Evolutionary conservation across 2,888 invertebrate species (phyloP).

Genomic region (Latheticus oryzae): DNA sequence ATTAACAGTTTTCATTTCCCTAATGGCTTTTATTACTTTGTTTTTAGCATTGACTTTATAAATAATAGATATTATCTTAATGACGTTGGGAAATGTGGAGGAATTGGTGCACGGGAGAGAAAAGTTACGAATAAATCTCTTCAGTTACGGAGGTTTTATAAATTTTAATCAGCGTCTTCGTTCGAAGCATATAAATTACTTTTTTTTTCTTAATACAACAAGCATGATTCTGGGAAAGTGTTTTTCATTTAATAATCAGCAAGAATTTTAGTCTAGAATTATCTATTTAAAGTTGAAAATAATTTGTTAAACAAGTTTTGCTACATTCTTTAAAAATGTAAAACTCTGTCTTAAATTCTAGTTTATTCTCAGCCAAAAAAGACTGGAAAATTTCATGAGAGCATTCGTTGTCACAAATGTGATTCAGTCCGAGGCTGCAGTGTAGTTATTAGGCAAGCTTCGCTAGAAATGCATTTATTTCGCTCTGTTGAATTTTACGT

Average conservation of each 20-base stretch:
- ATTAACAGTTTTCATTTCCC: slow-evolving; percentile 45
- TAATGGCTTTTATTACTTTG: slow-evolving; percentile 44
- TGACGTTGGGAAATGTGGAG: slow-evolving; percentile 36
- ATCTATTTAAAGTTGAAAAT: too few relatives aligned
- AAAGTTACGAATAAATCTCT: too few relatives aligned
- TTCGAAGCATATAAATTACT: too few relatives aligned
- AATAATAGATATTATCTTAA: slow-evolving; percentile 42
- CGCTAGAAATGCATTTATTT: slow-evolving; percentile 48
- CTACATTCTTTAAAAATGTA: too few relatives aligned
- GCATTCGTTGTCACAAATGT: slow-evolving; percentile 28
- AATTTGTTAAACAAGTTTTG: too few relatives aligned
- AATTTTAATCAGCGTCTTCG: too few relatives aligned
- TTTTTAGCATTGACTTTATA: slow-evolving; percentile 40
- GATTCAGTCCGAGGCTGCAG: slow-evolving; percentile 24
- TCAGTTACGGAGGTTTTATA: too few relatives aligned
- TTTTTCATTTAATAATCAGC: too few relatives aligned
- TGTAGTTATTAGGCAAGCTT: slow-evolving; percentile 24
- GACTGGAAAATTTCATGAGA: slow-evolving; percentile 21
- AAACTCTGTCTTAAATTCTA: slow-evolving; percentile 13
- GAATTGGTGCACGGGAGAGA: too few relatives aligned
- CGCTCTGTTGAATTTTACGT: slow-evolving; percentile 45
- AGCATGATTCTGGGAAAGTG: too few relatives aligned
- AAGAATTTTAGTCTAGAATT: too few relatives aligned
- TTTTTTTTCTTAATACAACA: too few relatives aligned
- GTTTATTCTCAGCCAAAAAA: slow-evolving; percentile 15